A percentile compares a stretch with the other conserved stretches of the same genome.
Evolutionary conservation across 2,888 invertebrate species (phyloP).

Genomic region (Nineta flava): DNA sequence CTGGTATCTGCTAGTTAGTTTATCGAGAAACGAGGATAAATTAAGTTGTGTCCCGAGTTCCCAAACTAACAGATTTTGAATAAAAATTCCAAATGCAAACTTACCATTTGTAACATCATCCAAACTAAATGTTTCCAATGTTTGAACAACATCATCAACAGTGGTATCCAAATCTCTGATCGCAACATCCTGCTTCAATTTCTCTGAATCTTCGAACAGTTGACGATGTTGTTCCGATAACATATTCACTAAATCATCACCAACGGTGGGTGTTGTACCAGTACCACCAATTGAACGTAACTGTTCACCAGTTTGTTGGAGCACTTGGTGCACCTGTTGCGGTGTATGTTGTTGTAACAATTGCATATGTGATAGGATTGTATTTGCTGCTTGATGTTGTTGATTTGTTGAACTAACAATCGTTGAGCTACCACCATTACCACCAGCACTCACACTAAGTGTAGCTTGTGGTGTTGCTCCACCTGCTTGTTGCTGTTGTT

Average conservation of each 20-base stretch:
- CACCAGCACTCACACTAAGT: too few species aligned
- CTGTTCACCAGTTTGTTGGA: slow-evolving; percentile 28
- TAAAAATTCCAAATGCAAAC: not conserved
- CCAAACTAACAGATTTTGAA: too few species aligned
- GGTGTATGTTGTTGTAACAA: slow-evolving; percentile 11
- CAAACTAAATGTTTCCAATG: slow-evolving; percentile 33
- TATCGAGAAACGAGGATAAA: too few species aligned
- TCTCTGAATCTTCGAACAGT: slow-evolving; percentile 11
- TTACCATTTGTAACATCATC: slow-evolving; percentile 27
- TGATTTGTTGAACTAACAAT: too few species aligned
- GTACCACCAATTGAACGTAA: slow-evolving; percentile 27
- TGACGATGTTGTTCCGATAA: slow-evolving; percentile 14
- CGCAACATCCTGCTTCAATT: slow-evolving; percentile 16
- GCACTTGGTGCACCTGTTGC: slow-evolving; percentile 14
- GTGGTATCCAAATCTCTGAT: slow-evolving; percentile 16
- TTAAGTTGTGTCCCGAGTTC: too few species aligned
- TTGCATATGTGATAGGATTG: slow-evolving; percentile 6
- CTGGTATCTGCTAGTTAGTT: too few species aligned
- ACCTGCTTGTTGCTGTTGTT: slow-evolving; percentile 9
- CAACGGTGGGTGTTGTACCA: slow-evolving; percentile 21
- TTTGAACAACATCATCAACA: slow-evolving; percentile 27
- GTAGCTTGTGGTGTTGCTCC: too few species aligned
- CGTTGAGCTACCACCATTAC: slow-evolving; percentile 7
- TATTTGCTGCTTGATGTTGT: not conserved
- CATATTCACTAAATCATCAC: slow-evolving; percentile 11